phyloP scores from a whole-genome alignment of 64 coral and sea anemone genomes.

The Stylophora pistillata region DNA sequence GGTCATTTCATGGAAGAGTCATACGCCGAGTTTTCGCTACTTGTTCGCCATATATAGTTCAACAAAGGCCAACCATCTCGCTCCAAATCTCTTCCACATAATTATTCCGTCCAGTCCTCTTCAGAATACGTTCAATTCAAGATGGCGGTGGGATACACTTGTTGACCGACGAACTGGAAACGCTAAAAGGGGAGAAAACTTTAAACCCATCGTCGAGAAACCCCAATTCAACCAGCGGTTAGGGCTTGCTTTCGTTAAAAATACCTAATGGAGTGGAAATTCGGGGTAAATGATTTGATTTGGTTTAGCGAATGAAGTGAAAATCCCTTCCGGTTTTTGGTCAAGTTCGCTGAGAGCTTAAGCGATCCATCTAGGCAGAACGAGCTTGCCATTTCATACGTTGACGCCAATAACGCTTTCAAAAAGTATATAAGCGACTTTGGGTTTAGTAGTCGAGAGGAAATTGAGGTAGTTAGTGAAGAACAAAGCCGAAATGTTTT shows the following conservation, averaged over 20 bases:
- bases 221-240: neutral
- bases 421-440: constrained; percentile 10
- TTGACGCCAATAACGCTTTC: constrained; percentile 26
- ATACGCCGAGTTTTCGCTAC: no score
- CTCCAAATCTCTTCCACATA: no score
- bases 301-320: constrained; percentile 26
- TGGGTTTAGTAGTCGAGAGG: neutral
- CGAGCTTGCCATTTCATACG: neutral
- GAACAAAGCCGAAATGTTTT: neutral
- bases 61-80: no score
- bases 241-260: neutral
- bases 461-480: neutral
- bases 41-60: no score
- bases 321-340: constrained; percentile 20
- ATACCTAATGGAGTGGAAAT: constrained; percentile 2
- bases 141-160: no score
- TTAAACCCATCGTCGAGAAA: no score
- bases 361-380: neutral
- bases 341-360: neutral
- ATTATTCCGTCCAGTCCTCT: no score
- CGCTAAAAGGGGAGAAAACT: no score
- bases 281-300: neutral
- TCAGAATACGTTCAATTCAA: no score
- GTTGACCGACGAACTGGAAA: no score
- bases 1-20: no score